These are phyloP conservation scores for Papilio machaon DNA, from an alignment of 1,140 invertebrate species.

Conservation along the genomic window DNA sequence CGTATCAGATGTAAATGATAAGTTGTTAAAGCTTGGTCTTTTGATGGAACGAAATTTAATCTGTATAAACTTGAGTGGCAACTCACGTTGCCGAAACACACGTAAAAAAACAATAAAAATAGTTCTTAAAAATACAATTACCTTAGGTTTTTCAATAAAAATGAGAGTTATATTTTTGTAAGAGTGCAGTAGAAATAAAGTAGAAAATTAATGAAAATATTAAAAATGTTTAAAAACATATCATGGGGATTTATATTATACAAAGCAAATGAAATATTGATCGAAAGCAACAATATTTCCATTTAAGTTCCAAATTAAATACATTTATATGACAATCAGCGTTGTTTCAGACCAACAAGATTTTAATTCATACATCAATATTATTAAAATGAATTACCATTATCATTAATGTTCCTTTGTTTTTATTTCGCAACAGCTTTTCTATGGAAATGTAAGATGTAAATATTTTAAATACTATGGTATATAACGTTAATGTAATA, in stretches of 20 bases:
- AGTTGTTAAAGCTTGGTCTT: not conserved
- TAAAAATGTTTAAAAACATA: not conserved
- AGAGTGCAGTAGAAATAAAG: too few relatives aligned
- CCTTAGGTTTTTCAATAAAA: too few relatives aligned
- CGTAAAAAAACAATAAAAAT: too few relatives aligned
- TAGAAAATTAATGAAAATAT: too few relatives aligned
- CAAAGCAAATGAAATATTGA: not conserved
- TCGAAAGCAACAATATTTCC: not conserved
- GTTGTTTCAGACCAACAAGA: not conserved
- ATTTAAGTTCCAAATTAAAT: not conserved
- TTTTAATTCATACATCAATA: not conserved
- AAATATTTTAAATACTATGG: too few relatives aligned
- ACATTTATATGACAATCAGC: not conserved
- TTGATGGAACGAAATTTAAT: not conserved
- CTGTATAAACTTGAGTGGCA: not conserved
- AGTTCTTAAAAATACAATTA: too few relatives aligned
- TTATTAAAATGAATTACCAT: not conserved
- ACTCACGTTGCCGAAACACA: too few relatives aligned
- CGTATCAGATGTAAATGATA: slow-evolving; percentile 11
- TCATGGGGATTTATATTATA: not conserved
- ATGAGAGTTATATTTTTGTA: too few relatives aligned
- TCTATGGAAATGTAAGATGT: too few relatives aligned
- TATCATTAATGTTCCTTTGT: too few relatives aligned
- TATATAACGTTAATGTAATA: too few relatives aligned
- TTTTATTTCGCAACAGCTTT: too few relatives aligned